A percentile compares a stretch with the other conserved stretches of the same genome.
phyloP scores from a whole-genome alignment of 2,113 vertebrate genomes.

The Syngnathus scovelli region DNA sequence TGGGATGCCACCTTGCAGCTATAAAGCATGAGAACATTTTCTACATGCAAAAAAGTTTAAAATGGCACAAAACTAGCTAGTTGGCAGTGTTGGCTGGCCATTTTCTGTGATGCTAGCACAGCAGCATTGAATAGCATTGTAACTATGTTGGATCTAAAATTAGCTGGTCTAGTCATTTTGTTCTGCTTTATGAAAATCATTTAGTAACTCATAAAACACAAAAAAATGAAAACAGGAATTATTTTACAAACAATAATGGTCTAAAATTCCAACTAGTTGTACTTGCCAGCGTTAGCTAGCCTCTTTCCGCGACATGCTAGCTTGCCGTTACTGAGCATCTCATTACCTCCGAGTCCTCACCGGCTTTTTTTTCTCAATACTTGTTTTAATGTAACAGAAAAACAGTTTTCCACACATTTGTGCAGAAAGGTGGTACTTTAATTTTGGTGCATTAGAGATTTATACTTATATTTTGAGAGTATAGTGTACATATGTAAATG shows the following conservation, averaged over 20 bases:
- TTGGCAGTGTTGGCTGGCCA: neutral
- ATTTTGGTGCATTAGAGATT: no score
- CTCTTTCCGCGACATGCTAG: neutral
- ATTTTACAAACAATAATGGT: neutral
- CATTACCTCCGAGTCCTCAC: neutral
- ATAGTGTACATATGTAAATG: neutral
- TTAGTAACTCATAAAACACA: neutral
- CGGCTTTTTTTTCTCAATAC: neutral
- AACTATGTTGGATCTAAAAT: neutral
- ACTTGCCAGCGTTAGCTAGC: neutral
- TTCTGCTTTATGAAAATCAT: neutral
- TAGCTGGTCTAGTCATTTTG: neutral
- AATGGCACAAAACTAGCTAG: neutral
- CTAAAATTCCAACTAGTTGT: neutral
- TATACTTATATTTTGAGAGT: no score
- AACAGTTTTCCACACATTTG: neutral
- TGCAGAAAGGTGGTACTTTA: no score
- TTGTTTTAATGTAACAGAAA: neutral
- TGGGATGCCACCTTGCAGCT: neutral
- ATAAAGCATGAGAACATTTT: neutral
- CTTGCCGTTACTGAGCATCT: neutral
- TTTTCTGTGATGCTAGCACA: neutral
- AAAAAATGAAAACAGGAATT: neutral
- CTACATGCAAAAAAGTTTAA: neutral
- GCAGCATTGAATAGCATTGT: neutral